Conservation (phyloP, 2,888 invertebrate genomes). For the Orthosia incerta region DNA sequence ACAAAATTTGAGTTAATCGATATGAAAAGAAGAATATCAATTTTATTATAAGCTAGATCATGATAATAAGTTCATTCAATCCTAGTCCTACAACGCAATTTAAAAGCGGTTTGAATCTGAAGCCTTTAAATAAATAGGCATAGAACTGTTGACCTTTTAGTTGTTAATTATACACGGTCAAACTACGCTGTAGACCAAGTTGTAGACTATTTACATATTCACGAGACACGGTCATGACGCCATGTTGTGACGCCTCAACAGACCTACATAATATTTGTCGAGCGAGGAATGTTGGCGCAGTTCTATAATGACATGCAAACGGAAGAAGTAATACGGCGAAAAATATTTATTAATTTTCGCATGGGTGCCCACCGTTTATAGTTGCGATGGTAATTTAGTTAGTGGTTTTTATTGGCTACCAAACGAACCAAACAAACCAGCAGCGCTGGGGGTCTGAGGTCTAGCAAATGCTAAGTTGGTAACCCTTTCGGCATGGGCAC, state of each 20-base stretch:
- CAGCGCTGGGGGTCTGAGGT: too few species aligned
- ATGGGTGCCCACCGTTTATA: neutral
- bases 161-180: neutral
- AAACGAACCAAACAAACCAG: too few species aligned
- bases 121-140: constrained; percentile 15
- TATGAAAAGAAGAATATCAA: too few species aligned
- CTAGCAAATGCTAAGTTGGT: too few species aligned
- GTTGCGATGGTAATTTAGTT: neutral
- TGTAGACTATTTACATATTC: constrained; percentile 52
- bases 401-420: neutral
- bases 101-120: neutral
- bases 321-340: neutral
- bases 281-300: constrained; percentile 43
- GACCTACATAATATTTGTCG: constrained; percentile 40
- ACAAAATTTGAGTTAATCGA: too few species aligned
- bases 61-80: too few species aligned
- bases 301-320: constrained; percentile 43
- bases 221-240: constrained; percentile 25
- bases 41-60: too few species aligned
- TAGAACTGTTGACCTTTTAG: neutral
- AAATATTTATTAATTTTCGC: constrained; percentile 2
- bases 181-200: constrained; percentile 15
- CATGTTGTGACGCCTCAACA: constrained; percentile 46
- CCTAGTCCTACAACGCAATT: too few species aligned
- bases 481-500: too few species aligned